Conservation (phyloP, 2,888 invertebrate genomes). For the Crioceris asparagi region DNA sequence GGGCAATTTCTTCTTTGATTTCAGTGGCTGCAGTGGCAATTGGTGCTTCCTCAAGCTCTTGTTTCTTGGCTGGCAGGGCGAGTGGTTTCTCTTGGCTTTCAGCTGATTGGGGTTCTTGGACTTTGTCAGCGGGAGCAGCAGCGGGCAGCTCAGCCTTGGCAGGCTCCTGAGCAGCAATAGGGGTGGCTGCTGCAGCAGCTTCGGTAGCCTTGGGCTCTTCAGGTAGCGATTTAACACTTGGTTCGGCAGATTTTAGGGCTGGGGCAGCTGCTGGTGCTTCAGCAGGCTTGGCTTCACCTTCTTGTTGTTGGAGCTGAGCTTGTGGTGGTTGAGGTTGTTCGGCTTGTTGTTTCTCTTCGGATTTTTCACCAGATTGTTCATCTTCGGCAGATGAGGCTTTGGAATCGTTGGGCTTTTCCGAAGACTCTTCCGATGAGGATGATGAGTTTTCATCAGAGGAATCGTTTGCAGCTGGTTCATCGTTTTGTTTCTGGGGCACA, state of each 20-base stretch:
- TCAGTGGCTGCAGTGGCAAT: conserved; percentile 18
- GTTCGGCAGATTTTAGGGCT: conserved; percentile 9
- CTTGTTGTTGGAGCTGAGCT: conserved; percentile 11
- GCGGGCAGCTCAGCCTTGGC: background rate
- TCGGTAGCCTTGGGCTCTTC: conserved; percentile 6
- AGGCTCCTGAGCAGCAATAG: conserved; percentile 2
- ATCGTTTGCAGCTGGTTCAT: conserved; percentile 1
- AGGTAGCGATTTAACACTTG: conserved; percentile 14
- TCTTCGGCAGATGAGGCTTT: no score
- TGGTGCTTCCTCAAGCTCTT: conserved; percentile 19
- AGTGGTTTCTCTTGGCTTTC: conserved; percentile 33
- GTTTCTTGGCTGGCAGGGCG: conserved; percentile 32
- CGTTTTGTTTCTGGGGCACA: background rate
- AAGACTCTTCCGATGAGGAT: no score
- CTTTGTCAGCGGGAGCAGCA: conserved; percentile 24
- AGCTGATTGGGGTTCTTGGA: conserved; percentile 31
- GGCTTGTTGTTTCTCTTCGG: conserved; percentile 10
- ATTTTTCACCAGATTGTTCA: background rate
- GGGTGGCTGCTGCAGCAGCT: conserved; percentile 20
- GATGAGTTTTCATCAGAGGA: no score
- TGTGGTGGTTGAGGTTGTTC: conserved; percentile 16
- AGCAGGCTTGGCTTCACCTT: conserved; percentile 15
- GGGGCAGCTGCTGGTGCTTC: conserved; percentile 20
- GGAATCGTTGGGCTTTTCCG: no score
- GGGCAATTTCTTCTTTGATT: conserved; percentile 23